Conservation (phyloP, 2,113 vertebrate genomes). For the Aviceda subcristata region DNA sequence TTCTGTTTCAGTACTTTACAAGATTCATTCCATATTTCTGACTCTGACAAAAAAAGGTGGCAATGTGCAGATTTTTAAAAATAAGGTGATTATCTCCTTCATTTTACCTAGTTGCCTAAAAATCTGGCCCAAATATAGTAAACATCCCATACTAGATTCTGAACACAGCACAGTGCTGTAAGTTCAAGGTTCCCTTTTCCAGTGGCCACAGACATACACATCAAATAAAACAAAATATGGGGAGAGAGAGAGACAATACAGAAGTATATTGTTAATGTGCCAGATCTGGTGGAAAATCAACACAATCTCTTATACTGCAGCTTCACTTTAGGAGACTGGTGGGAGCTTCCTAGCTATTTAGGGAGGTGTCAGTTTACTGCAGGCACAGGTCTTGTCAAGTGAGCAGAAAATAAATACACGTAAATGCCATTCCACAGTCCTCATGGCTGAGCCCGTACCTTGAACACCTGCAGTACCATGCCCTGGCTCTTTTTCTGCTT, state of each 20-base stretch:
- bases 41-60: background rate
- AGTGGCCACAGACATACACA: background rate
- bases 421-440: fast-evolving
- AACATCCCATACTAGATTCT: background rate
- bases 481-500: background rate
- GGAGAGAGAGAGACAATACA: background rate
- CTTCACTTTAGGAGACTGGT: background rate
- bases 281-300: background rate
- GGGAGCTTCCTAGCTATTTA: background rate
- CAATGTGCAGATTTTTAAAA: background rate
- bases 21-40: background rate
- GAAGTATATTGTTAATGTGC: background rate
- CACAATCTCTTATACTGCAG: background rate
- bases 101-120: background rate
- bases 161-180: background rate
- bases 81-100: background rate
- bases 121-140: background rate
- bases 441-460: background rate
- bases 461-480: background rate
- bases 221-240: background rate
- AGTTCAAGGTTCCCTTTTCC: background rate
- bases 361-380: fast-evolving
- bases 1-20: background rate
- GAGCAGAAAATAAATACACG: background rate
- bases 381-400: background rate